Conservation (phyloP, 2,888 invertebrate genomes). For the Eupithecia subumbrata region DNA sequence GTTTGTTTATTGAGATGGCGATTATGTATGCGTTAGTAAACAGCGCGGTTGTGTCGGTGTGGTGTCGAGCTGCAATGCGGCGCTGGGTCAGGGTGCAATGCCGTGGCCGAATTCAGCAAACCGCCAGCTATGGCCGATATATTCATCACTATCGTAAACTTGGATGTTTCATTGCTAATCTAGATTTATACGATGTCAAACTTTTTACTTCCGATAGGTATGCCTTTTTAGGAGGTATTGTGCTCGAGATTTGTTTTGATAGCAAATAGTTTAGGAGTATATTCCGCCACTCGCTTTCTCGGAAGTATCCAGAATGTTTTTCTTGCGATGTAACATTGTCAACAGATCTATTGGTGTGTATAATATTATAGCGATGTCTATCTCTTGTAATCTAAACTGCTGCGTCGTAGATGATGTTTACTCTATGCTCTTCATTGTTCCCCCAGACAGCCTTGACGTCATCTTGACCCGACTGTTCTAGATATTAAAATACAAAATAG, state of each 20-base stretch:
- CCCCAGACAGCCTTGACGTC: slow-evolving; percentile 55
- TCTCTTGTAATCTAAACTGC: slow-evolving; percentile 39
- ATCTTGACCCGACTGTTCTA: slow-evolving; percentile 55
- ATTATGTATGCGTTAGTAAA: slow-evolving; percentile 66
- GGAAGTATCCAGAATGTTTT: slow-evolving; percentile 3
- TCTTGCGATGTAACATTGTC: background rate
- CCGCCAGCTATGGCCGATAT: background rate
- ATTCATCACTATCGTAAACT: slow-evolving; percentile 5
- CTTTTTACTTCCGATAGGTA: background rate
- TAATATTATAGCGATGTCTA: background rate
- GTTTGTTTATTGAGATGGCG: slow-evolving; percentile 53
- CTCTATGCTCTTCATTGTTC: slow-evolving; percentile 48
- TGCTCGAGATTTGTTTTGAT: background rate
- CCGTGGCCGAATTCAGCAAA: slow-evolving; percentile 39
- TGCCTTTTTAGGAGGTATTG: slow-evolving; percentile 6
- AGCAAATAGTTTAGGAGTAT: background rate
- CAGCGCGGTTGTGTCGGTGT: slow-evolving; percentile 66
- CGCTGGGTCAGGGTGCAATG: slow-evolving; percentile 61
- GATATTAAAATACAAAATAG: slow-evolving; percentile 54
- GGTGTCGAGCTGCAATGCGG: slow-evolving; percentile 54
- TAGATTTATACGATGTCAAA: background rate
- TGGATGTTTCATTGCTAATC: slow-evolving; percentile 4
- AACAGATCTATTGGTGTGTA: background rate
- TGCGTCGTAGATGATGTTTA: slow-evolving; percentile 46
- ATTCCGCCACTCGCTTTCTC: background rate